Evolutionary conservation across 2,113 vertebrate genomes (phyloP), one percentile per base, ranked within the genome.

Genomic region (Anguilla rostrata): DNA sequence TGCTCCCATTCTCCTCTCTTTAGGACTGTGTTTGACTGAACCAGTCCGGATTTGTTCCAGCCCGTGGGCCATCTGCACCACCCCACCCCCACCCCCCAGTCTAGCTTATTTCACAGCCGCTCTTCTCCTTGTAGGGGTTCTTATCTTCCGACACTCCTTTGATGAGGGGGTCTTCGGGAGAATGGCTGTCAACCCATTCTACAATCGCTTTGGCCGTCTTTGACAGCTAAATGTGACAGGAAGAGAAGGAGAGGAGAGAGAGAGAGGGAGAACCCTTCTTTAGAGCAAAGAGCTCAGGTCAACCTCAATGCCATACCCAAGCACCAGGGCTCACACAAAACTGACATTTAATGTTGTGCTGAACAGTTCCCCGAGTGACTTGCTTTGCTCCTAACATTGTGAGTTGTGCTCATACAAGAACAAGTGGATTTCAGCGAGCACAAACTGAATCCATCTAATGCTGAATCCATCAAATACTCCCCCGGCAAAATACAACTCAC

Each of bases 61-160:
- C 7, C 20, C 22, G 16, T 4, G 20, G 60, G 60, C 4, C 14
- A 20, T 15, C 60, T 63, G 14, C 4, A 12, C 60, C 20, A 0
- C 20, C 4, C 60, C 60, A 1, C 14, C 14, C 43, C 4, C 43
- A 4, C 43, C 43, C 20, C 81, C 39, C 15, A 12, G 43, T 75
- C 96, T 95, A 96, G 90, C 93, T 96, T 66, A 96, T 91, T 0
- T 56, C 78, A 26, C 96, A 97, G 57, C 94, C 86, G 0, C 96
- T 95, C 91, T 96, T 96, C 90, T 97, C 96, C 90, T 95, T 97
- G 14, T 96, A 97, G 84, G 96, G 96, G 81, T 97, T 97, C 90
- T 95, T 96, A 91, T 97, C 96, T 83, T 97, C 96, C 0, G 96
- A 94, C 40, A 96, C 0, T 0, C 95, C 96, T 92, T 94, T 96